Evolutionary conservation across 2,113 vertebrate genomes (phyloP).

Genomic region (Podilymbus podiceps): DNA sequence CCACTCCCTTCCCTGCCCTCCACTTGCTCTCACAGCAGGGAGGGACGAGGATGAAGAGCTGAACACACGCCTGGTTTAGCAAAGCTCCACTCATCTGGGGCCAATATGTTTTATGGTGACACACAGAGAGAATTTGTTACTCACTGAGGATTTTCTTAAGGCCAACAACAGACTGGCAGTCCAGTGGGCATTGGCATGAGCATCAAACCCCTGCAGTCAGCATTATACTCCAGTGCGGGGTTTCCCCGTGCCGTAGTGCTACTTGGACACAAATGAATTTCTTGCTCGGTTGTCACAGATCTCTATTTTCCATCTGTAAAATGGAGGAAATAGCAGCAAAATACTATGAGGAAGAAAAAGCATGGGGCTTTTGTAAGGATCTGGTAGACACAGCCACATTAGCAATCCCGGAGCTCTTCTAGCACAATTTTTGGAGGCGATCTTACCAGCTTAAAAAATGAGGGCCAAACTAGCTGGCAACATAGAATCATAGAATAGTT

Average conservation of each 20-base stretch:
- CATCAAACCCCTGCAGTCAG: background rate
- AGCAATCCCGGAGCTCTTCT: background rate
- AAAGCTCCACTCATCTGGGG: constrained; percentile 4
- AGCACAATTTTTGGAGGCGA: background rate
- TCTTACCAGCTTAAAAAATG: background rate
- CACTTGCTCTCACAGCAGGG: constrained; percentile 38
- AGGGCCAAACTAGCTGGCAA: background rate
- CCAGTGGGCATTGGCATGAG: background rate
- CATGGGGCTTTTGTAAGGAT: background rate
- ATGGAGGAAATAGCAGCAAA: background rate
- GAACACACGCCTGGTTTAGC: background rate
- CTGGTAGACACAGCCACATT: background rate
- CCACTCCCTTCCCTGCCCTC: constrained; percentile 1
- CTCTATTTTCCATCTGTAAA: background rate
- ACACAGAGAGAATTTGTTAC: background rate
- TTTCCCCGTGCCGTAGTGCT: background rate
- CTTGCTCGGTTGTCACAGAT: background rate
- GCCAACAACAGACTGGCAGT: background rate
- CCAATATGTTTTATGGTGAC: constrained; percentile 16
- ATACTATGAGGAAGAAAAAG: background rate
- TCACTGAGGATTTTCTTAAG: background rate
- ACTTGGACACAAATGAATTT: background rate
- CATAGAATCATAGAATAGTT: too few relatives aligned
- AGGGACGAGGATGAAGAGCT: background rate
- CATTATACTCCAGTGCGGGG: background rate